phyloP scores from a whole-genome alignment of 2,888 invertebrate species.

The Philhelius pedissequus region DNA sequence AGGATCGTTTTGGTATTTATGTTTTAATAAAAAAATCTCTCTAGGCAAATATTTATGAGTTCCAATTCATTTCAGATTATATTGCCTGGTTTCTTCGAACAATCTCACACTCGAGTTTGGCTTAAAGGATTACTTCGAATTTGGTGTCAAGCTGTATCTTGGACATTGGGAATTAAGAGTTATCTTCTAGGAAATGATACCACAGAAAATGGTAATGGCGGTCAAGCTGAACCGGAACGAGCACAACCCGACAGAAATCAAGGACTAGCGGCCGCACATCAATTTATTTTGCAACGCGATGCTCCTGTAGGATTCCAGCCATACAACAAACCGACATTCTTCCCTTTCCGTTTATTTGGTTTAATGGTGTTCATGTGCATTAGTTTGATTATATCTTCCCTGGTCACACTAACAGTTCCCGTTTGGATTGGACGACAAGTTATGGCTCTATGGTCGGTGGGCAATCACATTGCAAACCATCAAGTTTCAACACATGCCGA shows the following conservation, averaged over 20 bases:
- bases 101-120: constrained; percentile 97
- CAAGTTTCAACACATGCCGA: constrained; percentile 76
- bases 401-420: constrained; percentile 90
- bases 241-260: constrained; percentile 76
- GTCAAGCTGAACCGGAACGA: constrained; percentile 74
- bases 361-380: constrained; percentile 89
- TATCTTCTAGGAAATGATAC: constrained; percentile 90
- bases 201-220: constrained; percentile 73
- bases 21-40: no score
- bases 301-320: constrained; percentile 93
- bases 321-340: constrained; percentile 88
- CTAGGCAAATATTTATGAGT: no score
- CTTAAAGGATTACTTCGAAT: constrained; percentile 91
- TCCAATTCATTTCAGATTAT: constrained; percentile 83
- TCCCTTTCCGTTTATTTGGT: constrained; percentile 84
- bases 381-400: constrained; percentile 91
- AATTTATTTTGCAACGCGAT: constrained; percentile 92
- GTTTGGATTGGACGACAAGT: constrained; percentile 93
- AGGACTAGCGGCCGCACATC: constrained; percentile 88
- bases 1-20: no score
- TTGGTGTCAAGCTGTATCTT: constrained; percentile 93
- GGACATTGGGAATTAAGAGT: constrained; percentile 91
- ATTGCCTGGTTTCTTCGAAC: constrained; percentile 96
- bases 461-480: constrained; percentile 73
- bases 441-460: constrained; percentile 91